Base-by-base conservation (phyloP, 2,888 invertebrate genomes). In the Pelosia muscerda region DNA sequence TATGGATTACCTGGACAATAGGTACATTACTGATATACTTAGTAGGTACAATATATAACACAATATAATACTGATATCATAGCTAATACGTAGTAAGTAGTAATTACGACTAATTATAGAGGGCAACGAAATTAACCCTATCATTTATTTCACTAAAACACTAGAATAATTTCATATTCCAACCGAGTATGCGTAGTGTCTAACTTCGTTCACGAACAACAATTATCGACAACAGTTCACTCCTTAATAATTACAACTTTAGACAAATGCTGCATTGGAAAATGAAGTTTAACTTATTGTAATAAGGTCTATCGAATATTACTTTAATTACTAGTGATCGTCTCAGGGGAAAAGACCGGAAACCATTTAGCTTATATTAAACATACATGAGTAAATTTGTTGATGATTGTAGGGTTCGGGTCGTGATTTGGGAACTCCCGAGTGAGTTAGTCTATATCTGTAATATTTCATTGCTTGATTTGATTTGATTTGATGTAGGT, bases 291-390 rank as follows among this genome's bases (percentile, higher is more conserved):
- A 82, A 69, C 0, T 0, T 19, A 0, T 28, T 11, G 69, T 13
- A 49, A 77, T 87, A 90, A 79, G 78, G 74, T 66, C 65, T 67
- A 70, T 57, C 67, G 60, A 71, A 75, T 75, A 71, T 71, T 49
- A 65, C 71, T 73, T 84, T 91, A 91, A 92, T 91, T 91, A 89
- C 81, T 82, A 71, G 79, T 82, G 85, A 88, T 88, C 85, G 88
- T 88, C 90, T 79, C 89, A 73, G 81, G 92, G 91, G 93, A 92
- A 92, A 88, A 88, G 87, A 84, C 91, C 88, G 85, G 90, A 91
- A 90, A 92, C 90, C 92, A 90, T 94, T 95, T 94, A 92, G 86
- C 82, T 86, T 75, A 53, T 79, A 92, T 93, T 87, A 93, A 94
- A 90, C 86, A 90, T 93, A 88, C 86, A 94, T 89, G 90, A 89